A percentile compares a stretch with the other conserved stretches of the same genome.
phyloP scores from a whole-genome alignment of 2,888 invertebrate species.

The Tolmerus cingulatus region DNA sequence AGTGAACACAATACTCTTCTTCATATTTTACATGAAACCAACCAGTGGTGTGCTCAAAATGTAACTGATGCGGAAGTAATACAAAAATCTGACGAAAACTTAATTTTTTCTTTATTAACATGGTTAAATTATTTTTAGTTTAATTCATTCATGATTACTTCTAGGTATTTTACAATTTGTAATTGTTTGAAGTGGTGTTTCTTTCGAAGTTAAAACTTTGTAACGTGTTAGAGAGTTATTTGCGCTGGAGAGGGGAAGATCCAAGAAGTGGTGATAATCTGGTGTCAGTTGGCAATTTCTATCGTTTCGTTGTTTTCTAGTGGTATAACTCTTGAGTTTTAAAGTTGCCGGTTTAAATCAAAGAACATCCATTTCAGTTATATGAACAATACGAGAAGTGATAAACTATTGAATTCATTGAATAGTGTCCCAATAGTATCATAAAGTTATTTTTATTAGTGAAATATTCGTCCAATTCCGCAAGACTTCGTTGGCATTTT shows the following conservation, averaged over 20 bases:
- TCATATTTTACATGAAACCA: background rate
- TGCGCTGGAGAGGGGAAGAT: background rate
- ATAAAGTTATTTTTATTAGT: background rate
- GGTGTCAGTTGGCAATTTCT: background rate
- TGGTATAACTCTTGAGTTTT: background rate
- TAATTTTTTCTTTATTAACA: background rate
- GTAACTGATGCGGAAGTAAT: background rate
- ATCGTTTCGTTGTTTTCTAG: background rate
- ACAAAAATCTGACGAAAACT: background rate
- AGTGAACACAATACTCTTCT: background rate
- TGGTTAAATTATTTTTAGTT: background rate
- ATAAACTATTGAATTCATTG: background rate
- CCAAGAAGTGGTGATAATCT: background rate
- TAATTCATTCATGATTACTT: background rate
- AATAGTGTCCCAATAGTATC: background rate
- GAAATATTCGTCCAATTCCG: background rate
- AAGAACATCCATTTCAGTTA: background rate
- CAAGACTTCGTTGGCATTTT: slow-evolving; percentile 11
- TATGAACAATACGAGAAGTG: background rate
- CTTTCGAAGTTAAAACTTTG: background rate
- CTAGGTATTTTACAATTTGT: background rate
- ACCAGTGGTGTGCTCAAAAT: background rate
- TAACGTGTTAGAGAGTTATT: background rate
- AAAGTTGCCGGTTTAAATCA: background rate
- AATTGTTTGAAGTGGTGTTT: background rate